Base-by-base conservation (phyloP, 2,888 invertebrate genomes). In the Apantesis nais region DNA sequence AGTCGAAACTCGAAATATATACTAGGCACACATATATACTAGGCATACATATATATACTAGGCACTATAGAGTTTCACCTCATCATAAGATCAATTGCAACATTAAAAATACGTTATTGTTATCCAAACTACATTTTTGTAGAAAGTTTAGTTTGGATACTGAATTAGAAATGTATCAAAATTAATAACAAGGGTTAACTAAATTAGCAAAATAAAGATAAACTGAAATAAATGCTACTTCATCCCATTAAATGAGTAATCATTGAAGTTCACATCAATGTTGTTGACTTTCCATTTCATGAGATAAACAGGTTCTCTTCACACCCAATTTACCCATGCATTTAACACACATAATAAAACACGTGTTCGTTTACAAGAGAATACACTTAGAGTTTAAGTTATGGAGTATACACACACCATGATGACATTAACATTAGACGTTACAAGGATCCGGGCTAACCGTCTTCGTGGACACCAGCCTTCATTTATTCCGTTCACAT, bases 381-480 rank as follows among this genome's bases (percentile, higher is more conserved):
- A 92, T 83, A 88, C 91, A 92, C 92, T 92, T 90, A 91, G 85
- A 70, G 71, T 64, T 73, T 34, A 55, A 60, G 64, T 67, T 79
- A 74, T 76, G 68, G 63, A 70, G 73, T 39, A 58, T 64, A 66
- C 74, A 72, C 68, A 71, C 71, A 67, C 34, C 62, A 71, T 78
- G 78, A 74, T 79, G 77, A 83, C 83, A 79, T 84, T 82, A 82
- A 86, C 87, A 82, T 86, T 82, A 85, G 87, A 83, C 88, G 88
- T 88, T 85, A 87, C 84, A 82, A 90, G 93, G 93, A 94, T 94
- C 92, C 94, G 94, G 94, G 94, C 89, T 89, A 94, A 94, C 94
- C 91, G 94, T 81, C 86, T 73, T 67, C 68, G 72, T 68, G 75
- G 74, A 76, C 76, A 76, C 74, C 77, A 80, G 29, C 44, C 66